phyloP scores from a whole-genome alignment of 1,140 invertebrate genomes.

The Drosophila truncata region DNA sequence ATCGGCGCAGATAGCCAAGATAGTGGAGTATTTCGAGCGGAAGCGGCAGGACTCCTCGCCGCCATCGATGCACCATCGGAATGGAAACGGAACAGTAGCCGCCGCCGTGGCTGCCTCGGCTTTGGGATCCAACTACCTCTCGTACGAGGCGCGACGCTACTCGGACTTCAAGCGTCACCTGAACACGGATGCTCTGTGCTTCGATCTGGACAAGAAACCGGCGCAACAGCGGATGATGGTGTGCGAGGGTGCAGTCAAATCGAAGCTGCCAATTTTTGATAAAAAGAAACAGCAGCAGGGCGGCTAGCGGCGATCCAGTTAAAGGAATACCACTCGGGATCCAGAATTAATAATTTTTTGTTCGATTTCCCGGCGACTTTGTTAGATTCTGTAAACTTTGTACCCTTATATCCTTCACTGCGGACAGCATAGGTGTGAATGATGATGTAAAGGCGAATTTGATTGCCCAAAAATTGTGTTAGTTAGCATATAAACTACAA shows the following conservation, averaged over 20 bases:
- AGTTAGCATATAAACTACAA: conserved; percentile 16
- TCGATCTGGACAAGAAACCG: conserved; percentile 83
- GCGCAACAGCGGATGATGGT: conserved; percentile 89
- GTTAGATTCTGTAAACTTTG: conserved; percentile 40
- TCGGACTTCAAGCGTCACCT: conserved; percentile 81
- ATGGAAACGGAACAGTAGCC: conserved; percentile 66
- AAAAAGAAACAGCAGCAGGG: conserved; percentile 87
- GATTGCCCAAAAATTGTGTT: conserved; percentile 25
- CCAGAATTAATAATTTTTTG: conserved; percentile 26
- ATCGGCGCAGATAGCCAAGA: conserved; percentile 92
- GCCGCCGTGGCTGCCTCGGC: conserved; percentile 76
- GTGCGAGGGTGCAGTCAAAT: conserved; percentile 93
- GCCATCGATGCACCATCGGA: conserved; percentile 72
- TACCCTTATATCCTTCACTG: conserved; percentile 28
- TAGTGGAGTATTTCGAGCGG: conserved; percentile 95
- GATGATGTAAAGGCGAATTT: conserved; percentile 9
- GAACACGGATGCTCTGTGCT: conserved; percentile 75
- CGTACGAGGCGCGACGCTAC: conserved; percentile 75
- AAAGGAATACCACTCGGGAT: conserved; percentile 2
- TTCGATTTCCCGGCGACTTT: conserved; percentile 21
- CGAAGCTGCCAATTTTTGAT: conserved; percentile 94
- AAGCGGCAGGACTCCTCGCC: conserved; percentile 87
- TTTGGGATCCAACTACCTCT: conserved; percentile 67
- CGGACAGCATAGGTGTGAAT: conserved; percentile 20
- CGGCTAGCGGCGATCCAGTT: conserved; percentile 41